Evolutionary conservation across 1,140 invertebrate genomes (phyloP).

Genomic region (Ruditapes philippinarum): DNA sequence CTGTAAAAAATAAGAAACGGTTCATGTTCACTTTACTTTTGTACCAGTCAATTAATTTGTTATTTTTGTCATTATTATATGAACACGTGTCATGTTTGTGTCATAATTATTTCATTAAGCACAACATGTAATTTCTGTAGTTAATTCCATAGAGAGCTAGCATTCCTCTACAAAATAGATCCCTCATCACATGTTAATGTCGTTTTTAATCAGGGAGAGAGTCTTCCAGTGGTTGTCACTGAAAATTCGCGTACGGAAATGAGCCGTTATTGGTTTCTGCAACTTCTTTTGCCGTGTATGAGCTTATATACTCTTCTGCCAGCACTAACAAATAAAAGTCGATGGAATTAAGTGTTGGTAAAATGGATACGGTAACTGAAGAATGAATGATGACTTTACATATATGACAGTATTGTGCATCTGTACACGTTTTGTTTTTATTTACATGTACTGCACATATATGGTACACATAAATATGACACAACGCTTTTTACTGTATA

Average conservation of each 20-base stretch:
- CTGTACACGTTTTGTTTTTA: no score
- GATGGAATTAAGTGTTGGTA: no score
- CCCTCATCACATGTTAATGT: not conserved
- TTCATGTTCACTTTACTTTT: not conserved
- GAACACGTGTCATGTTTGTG: not conserved
- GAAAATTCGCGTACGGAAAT: not conserved
- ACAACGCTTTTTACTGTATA: no score
- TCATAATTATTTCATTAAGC: not conserved
- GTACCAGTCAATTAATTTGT: not conserved
- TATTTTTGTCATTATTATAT: not conserved
- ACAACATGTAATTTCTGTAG: not conserved
- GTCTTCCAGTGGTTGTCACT: not conserved
- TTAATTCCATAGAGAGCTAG: not conserved
- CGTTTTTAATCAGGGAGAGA: not conserved
- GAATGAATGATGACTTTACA: no score
- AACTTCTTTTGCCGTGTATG: no score
- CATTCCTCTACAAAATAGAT: not conserved
- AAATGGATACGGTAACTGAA: no score
- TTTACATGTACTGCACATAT: no score
- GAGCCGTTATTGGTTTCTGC: slow-evolving; percentile 22
- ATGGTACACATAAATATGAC: no score
- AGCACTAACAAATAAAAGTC: no score
- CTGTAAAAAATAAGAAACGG: no score
- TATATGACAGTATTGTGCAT: no score
- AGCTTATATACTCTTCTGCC: no score